Percentiles rank a stretch among this genome's conserved stretches.
phyloP scores from a whole-genome alignment of 2,113 vertebrate species.

The Phalacrocorax pelagicus region DNA sequence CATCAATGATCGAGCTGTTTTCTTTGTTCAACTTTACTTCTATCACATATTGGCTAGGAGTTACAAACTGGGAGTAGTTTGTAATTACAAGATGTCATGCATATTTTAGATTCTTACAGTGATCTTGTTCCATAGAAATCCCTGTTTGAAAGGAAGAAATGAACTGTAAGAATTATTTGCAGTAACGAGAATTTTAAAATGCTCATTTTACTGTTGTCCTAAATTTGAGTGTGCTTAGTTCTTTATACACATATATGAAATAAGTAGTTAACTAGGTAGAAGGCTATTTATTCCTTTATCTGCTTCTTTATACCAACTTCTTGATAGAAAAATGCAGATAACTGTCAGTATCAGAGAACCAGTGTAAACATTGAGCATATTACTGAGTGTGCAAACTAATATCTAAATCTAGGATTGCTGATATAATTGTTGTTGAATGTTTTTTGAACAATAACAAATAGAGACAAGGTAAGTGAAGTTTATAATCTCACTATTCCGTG shows the following conservation, averaged over 20 bases:
- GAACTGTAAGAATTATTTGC: neutral
- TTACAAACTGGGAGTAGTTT: neutral
- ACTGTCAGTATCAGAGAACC: neutral
- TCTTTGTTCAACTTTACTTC: neutral
- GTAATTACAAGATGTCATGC: neutral
- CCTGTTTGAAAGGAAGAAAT: neutral
- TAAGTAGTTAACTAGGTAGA: neutral
- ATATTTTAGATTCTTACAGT: neutral
- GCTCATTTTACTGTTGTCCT: neutral
- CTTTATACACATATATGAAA: neutral
- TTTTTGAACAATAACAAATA: neutral
- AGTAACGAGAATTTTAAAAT: neutral
- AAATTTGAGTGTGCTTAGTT: neutral
- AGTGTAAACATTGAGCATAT: neutral
- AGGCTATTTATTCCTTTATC: neutral
- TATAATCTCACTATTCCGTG: neutral
- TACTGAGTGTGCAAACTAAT: neutral
- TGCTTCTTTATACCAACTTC: neutral
- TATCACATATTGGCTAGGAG: neutral
- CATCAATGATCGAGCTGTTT: neutral
- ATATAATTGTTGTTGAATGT: neutral
- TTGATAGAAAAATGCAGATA: neutral
- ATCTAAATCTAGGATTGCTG: neutral
- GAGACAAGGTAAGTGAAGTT: neutral
- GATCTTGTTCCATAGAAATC: neutral